Base-by-base conservation (phyloP, 2,888 invertebrate species). In the Archips xylosteana region DNA sequence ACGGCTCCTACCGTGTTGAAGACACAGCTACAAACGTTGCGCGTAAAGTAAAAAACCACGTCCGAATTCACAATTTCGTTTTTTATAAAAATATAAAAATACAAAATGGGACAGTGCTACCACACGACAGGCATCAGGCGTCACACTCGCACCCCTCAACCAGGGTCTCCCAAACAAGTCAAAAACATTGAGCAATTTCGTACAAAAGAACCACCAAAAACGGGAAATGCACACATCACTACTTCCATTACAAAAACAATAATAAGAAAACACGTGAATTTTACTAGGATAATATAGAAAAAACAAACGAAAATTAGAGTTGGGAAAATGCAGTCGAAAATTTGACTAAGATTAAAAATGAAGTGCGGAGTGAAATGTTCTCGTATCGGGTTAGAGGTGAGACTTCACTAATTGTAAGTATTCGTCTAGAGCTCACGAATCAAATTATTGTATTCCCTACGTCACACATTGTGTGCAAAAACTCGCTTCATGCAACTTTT, bases 1-100 rank as follows among this genome's bases (percentile, higher is more conserved):
- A 39, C 39, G 42, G 72, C 63, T 62, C 59, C 73, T 49, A 51
- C 63, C 73, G 69, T 69, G 51, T 73, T 42, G 64, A 64, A 70
- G 57, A 49, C 65, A 64, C 80, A 78, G 83, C 85, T 87, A 88
- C 87, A 83, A 73, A 88, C 87, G 83, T 90, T 91, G 92, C 93
- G 91, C 92, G 88, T 87, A 88, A 92, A 93, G 85, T 87, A 88
- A 90, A 91, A 89, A 89, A 90, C 84, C 89, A 92, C 92, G 85
- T 90, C 89, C 91, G 90, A 92, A 92, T 93, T 89, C 90, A 88
- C 90, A 88, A 90, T 89, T 89, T 90, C 86, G 86, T 91, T 92
- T 88, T 89, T 92, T 94, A 94, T 94, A 94, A 94, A 94, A 94
- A 94, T 94, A 94, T 92, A 94, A 94, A 94, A 94, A 93, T 94